These are phyloP conservation scores for Leptarthrus brevirostris DNA, from an alignment of 2,888 invertebrate genomes.

Conservation along the genomic window DNA sequence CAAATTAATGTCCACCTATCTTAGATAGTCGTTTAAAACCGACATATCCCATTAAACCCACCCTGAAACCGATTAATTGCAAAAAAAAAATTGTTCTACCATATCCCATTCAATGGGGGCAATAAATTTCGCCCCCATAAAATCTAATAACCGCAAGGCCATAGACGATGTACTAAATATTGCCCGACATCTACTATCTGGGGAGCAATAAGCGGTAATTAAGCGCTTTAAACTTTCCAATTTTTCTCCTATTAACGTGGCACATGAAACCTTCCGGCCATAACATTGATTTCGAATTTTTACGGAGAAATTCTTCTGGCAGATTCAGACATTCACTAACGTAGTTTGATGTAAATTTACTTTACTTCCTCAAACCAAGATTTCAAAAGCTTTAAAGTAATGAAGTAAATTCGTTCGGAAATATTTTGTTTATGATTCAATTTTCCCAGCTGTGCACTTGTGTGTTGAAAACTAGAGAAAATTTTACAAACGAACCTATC, in stretches of 20 bases:
- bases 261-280: not conserved
- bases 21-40: conserved; percentile 16
- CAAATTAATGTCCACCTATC: no score
- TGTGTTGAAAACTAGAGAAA: no score
- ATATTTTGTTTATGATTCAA: no score
- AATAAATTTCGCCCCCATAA: conserved; percentile 32
- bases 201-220: conserved; percentile 48
- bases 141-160: conserved; percentile 43
- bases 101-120: not conserved
- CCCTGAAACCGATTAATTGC: conserved; percentile 26
- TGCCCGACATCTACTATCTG: not conserved
- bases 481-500: no score
- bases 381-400: no score
- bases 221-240: conserved; percentile 44
- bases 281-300: conserved; percentile 33
- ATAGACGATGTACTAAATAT: conserved; percentile 17
- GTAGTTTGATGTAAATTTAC: no score
- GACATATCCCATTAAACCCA: no score
- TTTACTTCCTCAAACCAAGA: no score
- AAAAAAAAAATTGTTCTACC: conserved; percentile 18
- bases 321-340: no score
- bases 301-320: not conserved
- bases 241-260: not conserved
- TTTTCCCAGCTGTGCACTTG: no score
- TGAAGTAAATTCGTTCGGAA: no score